Evolutionary conservation across 2,888 invertebrate species (phyloP), one percentile per base, ranked within the genome.

Genomic region (Anoncus sp.): DNA sequence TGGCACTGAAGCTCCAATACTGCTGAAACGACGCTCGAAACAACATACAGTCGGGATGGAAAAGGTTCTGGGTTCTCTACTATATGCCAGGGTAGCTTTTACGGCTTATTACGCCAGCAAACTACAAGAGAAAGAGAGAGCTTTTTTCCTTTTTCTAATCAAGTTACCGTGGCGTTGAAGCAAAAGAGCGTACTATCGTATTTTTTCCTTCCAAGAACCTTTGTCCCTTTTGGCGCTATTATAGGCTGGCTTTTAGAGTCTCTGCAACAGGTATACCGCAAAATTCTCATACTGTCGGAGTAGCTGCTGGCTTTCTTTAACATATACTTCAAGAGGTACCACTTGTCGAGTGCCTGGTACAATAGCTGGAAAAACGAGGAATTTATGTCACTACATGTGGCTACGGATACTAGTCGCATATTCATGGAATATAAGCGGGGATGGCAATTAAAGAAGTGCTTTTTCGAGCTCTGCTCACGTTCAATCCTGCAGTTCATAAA

Each of bases 261-360:
- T 66, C 47, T n/a, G 78, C 75, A 78, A 78, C 78, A 78, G 78
- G 78, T 75, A 63, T 55, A 75, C 62, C 75, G 49, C 49, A 12
- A 55, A 31, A 55, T 31, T 53, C n/a, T 71, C 20, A 55, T 66
- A 20, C 40, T 49, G 60, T 49, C 51, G 43, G 27, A 69, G 47
- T 40, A 22, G 16, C 59, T 60, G 22, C 43, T 55, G 40, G 60
- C 27, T 70, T 55, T 62, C 66, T 55, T 71, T 40, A 55, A 60
- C 65, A 22, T 38, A 47, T 18, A 53, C 16, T 38, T 22, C 24
- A 40, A 22, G 53, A 49, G n/a, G 35, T 60, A 43, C 38, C n/a
- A 20, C 18, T 22, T 57, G 18, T 10, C 22, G 31, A 12, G 27
- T 31, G 38, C 16, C 43, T 69, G 45, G 18, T 62, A 24, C 45